Conservation (phyloP, 2,888 invertebrate genomes). For the Diadromus collaris region DNA sequence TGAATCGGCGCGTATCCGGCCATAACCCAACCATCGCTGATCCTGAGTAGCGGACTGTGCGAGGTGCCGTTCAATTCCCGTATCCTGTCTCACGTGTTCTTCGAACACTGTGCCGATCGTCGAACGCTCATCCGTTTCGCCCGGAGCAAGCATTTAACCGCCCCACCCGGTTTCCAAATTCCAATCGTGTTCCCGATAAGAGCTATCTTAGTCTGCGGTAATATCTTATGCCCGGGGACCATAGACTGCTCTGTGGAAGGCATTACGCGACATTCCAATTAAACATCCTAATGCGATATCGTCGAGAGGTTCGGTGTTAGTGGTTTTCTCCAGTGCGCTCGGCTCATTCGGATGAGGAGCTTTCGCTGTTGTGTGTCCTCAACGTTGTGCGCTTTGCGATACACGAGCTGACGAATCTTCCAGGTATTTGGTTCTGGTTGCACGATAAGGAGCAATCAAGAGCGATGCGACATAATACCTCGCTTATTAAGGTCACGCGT, state of each 20-base stretch:
- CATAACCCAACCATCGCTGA: too few species aligned
- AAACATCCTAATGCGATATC: conserved; percentile 51
- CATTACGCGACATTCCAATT: conserved; percentile 65
- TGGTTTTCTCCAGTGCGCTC: conserved; percentile 11
- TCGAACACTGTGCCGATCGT: neutral
- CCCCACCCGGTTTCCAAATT: conserved; percentile 1
- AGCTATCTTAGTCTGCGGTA: neutral
- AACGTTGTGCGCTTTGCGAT: conserved; percentile 29
- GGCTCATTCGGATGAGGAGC: conserved; percentile 16
- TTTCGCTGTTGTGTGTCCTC: neutral
- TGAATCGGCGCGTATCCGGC: too few species aligned
- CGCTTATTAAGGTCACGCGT: neutral
- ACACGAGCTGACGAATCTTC: neutral
- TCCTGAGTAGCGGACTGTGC: too few species aligned
- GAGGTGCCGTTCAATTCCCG: too few species aligned
- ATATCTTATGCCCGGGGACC: neutral
- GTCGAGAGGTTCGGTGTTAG: conserved; percentile 4
- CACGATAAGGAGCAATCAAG: neutral
- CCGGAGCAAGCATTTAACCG: neutral
- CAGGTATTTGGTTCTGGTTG: neutral
- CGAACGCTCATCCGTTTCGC: neutral
- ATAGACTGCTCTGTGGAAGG: conserved; percentile 24
- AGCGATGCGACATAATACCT: neutral
- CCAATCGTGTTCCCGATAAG: neutral
- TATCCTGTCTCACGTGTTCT: neutral